phyloP scores from a whole-genome alignment of 2,797 vertebrate species.

The Crax fasciolata region DNA sequence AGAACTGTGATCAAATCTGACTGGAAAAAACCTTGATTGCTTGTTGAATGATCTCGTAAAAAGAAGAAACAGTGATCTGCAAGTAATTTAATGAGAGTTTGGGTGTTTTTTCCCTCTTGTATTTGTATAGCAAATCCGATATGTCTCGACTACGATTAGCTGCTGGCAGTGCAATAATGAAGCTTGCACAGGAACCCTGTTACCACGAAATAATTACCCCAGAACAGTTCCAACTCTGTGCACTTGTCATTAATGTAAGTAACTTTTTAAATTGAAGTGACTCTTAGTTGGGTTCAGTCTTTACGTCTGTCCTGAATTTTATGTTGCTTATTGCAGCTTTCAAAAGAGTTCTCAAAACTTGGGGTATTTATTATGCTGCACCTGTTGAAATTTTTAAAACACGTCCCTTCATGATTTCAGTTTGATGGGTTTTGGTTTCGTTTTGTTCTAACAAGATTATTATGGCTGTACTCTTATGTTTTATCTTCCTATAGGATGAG shows the following conservation, averaged over 20 bases:
- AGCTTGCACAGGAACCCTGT: slow-evolving; percentile 98
- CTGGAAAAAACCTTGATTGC: neutral
- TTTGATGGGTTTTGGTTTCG: neutral
- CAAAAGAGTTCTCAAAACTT: neutral
- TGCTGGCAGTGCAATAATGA: slow-evolving; percentile 98
- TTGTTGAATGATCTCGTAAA: neutral
- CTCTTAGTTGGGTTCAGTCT: neutral
- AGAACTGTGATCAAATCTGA: neutral
- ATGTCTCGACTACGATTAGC: slow-evolving; percentile 98
- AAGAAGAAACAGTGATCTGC: neutral
- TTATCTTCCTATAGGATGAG: slow-evolving; percentile 89
- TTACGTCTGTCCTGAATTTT: neutral
- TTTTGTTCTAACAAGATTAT: neutral
- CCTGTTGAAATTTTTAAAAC: neutral
- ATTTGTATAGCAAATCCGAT: slow-evolving; percentile 93
- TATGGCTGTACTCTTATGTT: neutral
- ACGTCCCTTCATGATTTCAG: neutral
- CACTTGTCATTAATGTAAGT: slow-evolving; percentile 98
- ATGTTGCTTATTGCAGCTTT: slow-evolving; percentile 15
- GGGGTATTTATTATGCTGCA: neutral
- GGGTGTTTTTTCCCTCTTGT: slow-evolving; percentile 18
- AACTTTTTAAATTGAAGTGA: slow-evolving; percentile 37
- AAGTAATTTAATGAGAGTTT: neutral
- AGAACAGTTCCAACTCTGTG: slow-evolving; percentile 99
- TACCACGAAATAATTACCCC: slow-evolving; percentile 99